phyloP scores from a whole-genome alignment of 2,797 vertebrate genomes.

The Xenopus petersii region DNA sequence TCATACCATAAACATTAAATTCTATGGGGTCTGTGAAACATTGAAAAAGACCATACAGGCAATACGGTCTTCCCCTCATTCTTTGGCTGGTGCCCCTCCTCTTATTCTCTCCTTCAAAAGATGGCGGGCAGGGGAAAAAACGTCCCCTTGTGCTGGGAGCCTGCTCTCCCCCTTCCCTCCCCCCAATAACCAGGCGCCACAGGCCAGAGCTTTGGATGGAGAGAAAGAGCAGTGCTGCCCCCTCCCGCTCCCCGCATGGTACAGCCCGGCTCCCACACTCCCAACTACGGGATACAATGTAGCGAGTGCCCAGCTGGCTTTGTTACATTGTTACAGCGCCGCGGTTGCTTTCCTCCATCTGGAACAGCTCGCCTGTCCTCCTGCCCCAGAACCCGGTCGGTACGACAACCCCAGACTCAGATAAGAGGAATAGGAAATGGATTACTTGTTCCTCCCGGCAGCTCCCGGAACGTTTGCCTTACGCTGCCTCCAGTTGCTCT shows the following conservation, averaged over 20 bases:
- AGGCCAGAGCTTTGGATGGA: neutral
- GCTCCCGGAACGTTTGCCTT: constrained; percentile 71
- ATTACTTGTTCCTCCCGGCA: constrained; percentile 72
- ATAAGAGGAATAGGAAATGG: constrained; percentile 65
- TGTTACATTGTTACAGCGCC: constrained; percentile 80
- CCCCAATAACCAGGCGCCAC: constrained; percentile 1
- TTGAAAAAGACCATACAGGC: too few relatives aligned
- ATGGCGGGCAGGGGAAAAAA: constrained; percentile 72
- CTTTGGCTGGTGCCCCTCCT: constrained; percentile 27
- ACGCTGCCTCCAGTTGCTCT: constrained; percentile 71
- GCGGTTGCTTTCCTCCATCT: constrained; percentile 49
- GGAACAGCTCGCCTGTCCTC: neutral
- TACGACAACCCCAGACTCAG: constrained; percentile 1
- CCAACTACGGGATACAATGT: constrained; percentile 42
- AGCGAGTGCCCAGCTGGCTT: constrained; percentile 66
- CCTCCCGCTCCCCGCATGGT: neutral
- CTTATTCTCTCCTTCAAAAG: constrained; percentile 68
- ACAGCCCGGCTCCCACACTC: constrained; percentile 44
- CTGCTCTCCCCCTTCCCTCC: constrained; percentile 18
- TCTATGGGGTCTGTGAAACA: too few relatives aligned
- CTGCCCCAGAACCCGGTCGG: constrained; percentile 23
- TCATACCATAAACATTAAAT: too few relatives aligned
- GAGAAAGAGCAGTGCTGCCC: constrained; percentile 1
- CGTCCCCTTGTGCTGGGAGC: constrained; percentile 41
- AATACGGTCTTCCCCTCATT: too few relatives aligned